Evolutionary conservation across 2,888 invertebrate genomes (phyloP).

Genomic region (Epirrhoe alternata): DNA sequence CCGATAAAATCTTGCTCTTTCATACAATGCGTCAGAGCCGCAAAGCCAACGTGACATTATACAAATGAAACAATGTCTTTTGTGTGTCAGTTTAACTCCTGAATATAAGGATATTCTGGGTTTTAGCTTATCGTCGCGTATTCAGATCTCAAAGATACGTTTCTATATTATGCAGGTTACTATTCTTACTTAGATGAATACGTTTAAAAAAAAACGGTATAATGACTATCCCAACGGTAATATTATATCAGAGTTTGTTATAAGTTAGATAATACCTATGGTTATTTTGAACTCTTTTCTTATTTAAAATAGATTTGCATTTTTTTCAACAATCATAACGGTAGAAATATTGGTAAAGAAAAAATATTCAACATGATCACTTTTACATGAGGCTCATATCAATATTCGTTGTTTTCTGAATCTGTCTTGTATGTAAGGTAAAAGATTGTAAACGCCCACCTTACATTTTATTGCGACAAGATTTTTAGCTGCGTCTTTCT

Average conservation of each 20-base stretch:
- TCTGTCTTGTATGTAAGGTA: conserved; percentile 55
- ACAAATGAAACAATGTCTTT: conserved; percentile 76
- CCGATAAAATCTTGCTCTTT: conserved; percentile 45
- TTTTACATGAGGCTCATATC: conserved; percentile 49
- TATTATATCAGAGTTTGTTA: too few relatives aligned
- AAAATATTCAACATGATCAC: conserved; percentile 11
- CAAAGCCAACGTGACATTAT: conserved; percentile 55
- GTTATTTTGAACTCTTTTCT: too few relatives aligned
- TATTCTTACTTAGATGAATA: too few relatives aligned
- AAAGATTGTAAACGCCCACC: conserved; percentile 65
- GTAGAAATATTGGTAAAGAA: too few relatives aligned
- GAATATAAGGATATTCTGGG: conserved; percentile 38
- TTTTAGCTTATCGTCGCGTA: conserved; percentile 38
- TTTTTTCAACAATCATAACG: too few relatives aligned
- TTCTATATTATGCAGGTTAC: conserved; percentile 8
- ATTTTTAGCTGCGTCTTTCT: conserved; percentile 56
- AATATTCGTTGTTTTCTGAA: conserved; percentile 56
- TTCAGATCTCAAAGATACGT: conserved; percentile 41
- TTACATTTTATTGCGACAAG: conserved; percentile 53
- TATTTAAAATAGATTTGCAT: too few relatives aligned
- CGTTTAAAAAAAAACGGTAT: too few relatives aligned
- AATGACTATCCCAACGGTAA: too few relatives aligned
- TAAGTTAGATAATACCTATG: too few relatives aligned
- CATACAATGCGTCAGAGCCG: conserved; percentile 40
- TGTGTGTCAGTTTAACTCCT: conserved; percentile 62